Conservation (phyloP, 1,140 invertebrate genomes). For the Drosophila varians region DNA sequence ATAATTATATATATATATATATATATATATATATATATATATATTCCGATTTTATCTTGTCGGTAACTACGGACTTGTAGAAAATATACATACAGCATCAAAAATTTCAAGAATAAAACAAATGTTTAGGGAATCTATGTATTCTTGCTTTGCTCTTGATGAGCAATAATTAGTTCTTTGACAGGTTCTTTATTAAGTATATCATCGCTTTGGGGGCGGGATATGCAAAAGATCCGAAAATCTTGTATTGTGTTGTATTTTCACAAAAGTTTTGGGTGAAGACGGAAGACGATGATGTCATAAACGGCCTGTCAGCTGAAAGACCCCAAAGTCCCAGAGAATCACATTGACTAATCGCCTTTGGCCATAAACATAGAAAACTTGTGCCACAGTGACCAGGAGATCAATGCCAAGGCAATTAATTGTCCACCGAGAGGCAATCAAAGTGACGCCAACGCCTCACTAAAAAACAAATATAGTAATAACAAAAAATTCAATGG, state of each 20-base stretch:
- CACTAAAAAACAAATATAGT: constrained; percentile 5
- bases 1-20: too few relatives aligned
- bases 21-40: too few relatives aligned
- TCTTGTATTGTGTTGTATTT: constrained; percentile 4
- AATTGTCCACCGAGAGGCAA: constrained; percentile 59
- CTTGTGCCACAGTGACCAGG: constrained; percentile 48
- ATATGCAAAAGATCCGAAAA: not conserved
- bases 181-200: constrained; percentile 18
- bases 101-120: not conserved
- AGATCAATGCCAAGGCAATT: constrained; percentile 74
- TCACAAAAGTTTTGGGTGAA: not conserved
- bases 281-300: constrained; percentile 55
- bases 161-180: constrained; percentile 17
- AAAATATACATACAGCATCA: not conserved
- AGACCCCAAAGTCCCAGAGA: constrained; percentile 20
- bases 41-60: too few relatives aligned
- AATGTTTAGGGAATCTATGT: not conserved
- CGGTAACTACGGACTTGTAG: not conserved
- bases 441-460: constrained; percentile 42
- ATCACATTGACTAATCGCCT: constrained; percentile 61
- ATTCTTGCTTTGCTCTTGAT: not conserved
- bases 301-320: constrained; percentile 27
- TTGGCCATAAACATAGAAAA: constrained; percentile 66
- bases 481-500: not conserved
- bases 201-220: constrained; percentile 2